Evolutionary conservation across 2,797 vertebrate genomes (phyloP).

Genomic region (Hydrocynus forskahlii): DNA sequence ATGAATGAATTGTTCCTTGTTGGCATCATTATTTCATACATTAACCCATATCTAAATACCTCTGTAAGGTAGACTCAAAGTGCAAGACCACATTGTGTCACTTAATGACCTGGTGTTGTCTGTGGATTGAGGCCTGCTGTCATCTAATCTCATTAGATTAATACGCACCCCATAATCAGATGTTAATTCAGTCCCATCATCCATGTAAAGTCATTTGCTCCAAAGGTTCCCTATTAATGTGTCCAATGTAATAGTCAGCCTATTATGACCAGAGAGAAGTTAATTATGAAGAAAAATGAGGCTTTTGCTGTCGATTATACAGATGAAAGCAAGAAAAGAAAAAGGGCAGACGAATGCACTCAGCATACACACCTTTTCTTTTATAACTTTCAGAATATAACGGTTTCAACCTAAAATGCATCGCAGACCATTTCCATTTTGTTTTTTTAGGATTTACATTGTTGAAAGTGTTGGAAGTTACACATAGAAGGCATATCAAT

Average conservation of each 20-base stretch:
- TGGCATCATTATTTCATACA: neutral
- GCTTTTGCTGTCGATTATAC: conserved; percentile 32
- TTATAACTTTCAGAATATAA: no score
- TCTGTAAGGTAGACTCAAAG: neutral
- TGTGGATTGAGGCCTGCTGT: conserved; percentile 75
- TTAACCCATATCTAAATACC: neutral
- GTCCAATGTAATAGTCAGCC: conserved; percentile 76
- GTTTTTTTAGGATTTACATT: no score
- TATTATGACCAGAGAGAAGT: conserved; percentile 75
- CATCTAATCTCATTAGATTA: conserved; percentile 76
- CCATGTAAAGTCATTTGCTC: conserved; percentile 78
- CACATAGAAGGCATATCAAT: no score
- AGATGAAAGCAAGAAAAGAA: conserved; percentile 25
- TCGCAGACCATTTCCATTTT: no score
- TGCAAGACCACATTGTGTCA: conserved; percentile 57
- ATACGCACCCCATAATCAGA: conserved; percentile 70
- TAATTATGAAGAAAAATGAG: conserved; percentile 71
- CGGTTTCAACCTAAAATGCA: no score
- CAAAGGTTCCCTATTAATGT: conserved; percentile 79
- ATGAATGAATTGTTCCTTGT: neutral
- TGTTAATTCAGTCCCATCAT: conserved; percentile 78
- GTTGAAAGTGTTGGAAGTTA: no score
- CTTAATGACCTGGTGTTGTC: conserved; percentile 62
- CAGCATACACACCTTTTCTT: neutral
- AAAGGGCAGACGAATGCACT: conserved; percentile 2